Evolutionary conservation across 2,113 vertebrate genomes (phyloP).

Genomic region (Montifringilla adamsi): DNA sequence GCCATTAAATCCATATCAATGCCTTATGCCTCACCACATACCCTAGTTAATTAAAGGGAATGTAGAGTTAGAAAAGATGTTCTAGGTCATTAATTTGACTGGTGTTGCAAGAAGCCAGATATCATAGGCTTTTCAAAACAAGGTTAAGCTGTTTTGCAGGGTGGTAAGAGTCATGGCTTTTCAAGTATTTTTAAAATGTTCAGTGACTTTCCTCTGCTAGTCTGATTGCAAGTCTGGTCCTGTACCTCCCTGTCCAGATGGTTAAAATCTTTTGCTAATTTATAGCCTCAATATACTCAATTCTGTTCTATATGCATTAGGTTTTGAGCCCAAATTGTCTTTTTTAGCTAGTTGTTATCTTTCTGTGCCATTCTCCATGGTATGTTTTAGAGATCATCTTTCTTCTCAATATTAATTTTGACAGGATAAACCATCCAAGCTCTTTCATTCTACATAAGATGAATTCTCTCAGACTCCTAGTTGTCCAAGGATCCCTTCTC

Average conservation of each 20-base stretch:
- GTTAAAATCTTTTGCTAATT: not conserved
- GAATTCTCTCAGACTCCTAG: not conserved
- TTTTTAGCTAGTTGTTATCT: not conserved
- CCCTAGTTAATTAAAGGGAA: not conserved
- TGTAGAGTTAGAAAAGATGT: not conserved
- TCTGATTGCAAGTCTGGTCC: not conserved
- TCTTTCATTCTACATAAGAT: not conserved
- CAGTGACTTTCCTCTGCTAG: not conserved
- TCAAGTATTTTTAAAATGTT: not conserved
- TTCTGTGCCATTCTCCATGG: not conserved
- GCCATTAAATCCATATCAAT: not conserved
- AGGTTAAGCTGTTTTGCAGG: accelerated
- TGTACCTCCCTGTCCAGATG: not conserved
- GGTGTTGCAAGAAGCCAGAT: not conserved
- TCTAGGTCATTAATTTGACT: not conserved
- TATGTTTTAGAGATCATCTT: not conserved
- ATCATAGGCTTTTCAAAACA: not conserved
- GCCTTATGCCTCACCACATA: not conserved
- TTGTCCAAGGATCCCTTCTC: not conserved
- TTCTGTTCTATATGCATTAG: not conserved
- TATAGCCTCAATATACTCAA: not conserved
- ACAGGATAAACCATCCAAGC: not conserved
- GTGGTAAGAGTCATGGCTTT: accelerated
- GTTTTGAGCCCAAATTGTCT: not conserved
- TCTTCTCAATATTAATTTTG: not conserved